These are phyloP conservation scores for Bombus soroeensis DNA, from an alignment of 1,140 invertebrate species.

Conservation along the genomic window DNA sequence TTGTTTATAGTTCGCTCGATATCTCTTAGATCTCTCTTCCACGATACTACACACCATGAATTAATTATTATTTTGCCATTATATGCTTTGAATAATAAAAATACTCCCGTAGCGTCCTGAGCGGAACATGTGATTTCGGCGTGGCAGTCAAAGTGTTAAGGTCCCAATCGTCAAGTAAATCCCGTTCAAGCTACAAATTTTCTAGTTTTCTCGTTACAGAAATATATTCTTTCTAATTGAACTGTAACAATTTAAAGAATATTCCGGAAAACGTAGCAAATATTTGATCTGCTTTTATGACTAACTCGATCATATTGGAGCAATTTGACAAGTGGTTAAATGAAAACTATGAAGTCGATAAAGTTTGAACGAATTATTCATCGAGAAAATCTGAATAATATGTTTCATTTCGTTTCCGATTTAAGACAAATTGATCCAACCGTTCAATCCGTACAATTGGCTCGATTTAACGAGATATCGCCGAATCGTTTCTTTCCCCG, in stretches of 20 bases:
- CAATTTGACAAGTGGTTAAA: background rate
- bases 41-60: no score
- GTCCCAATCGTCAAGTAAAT: background rate
- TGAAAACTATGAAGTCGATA: background rate
- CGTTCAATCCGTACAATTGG: slow-evolving; percentile 42
- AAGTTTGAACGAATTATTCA: background rate
- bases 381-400: background rate
- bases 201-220: no score
- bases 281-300: background rate
- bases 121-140: no score
- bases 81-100: no score
- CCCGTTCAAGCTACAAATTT: background rate
- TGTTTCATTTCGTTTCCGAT: slow-evolving; percentile 28
- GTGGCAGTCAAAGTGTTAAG: no score
- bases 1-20: no score
- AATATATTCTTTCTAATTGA: background rate
- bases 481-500: background rate
- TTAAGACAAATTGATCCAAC: slow-evolving; percentile 38
- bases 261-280: background rate
- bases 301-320: background rate
- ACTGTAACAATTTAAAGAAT: background rate
- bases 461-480: slow-evolving; percentile 56
- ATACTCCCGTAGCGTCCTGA: no score
- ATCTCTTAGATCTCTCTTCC: no score
- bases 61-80: no score